Base-by-base conservation (phyloP, 1,140 invertebrate species). In the Trachymyrmex septentrionalis region DNA sequence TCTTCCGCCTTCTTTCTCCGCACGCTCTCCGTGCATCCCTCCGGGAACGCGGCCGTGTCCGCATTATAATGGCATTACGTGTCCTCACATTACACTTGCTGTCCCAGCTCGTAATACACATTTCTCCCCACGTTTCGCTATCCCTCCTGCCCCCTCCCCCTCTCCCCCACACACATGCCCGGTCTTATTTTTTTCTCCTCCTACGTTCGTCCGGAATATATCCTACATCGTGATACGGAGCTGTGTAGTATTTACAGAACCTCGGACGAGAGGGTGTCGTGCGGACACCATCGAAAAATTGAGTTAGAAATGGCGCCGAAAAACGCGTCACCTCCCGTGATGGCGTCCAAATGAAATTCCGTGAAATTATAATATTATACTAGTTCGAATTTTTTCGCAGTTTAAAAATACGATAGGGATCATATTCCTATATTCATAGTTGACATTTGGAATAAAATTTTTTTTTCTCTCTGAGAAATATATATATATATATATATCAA, bases 21-120 rank as follows among this genome's bases (percentile, higher is more conserved):
- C 67, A 38, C 50, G 48, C 86, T 64, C 77, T 63, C 76, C 87
- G 75, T 44, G 64, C 88, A 71, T 89, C 91, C 91, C 91, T 92
- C 89, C 77, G 80, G 92, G 92, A 93, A 91, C 90, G 69, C 92
- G 87, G 89, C 92, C 92, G 91, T 94, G 93, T 94, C 92, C 93
- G 92, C 92, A 93, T 93, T 94, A 94, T 94, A 95, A 95, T 95
- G 93, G 91, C 91, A 94, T 94, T 94, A 94, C 92, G 93, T 94
- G 92, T 94, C 91, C 91, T 93, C 92, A 88, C 92, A 93, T 92
- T 94, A 94, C 91, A 93, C 88, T 89, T 92, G 86, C 85, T 77
- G 78, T 81, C 78, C 77, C 86, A 34, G 63, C 85, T 84, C 66
- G 84, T 84, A 78, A 76, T 90, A 86, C 88, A 87, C 89, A 86